These are phyloP conservation scores for Hypomecis atomaria DNA, from an alignment of 2,888 invertebrate species.

Conservation along the genomic window DNA sequence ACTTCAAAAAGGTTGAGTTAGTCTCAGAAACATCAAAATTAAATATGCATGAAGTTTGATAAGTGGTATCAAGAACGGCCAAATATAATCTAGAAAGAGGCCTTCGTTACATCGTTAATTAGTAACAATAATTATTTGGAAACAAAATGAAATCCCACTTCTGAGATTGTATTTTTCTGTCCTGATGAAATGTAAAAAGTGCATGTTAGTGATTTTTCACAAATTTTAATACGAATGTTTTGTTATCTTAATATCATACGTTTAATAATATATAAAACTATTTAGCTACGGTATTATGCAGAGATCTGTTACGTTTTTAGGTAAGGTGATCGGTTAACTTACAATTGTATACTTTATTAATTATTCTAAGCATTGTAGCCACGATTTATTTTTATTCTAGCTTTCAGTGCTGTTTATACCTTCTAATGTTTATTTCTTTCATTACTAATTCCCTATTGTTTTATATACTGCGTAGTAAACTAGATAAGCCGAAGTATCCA, in stretches of 20 bases:
- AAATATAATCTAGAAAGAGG: neutral
- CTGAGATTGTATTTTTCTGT: neutral
- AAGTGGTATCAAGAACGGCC: neutral
- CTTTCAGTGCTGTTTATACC: conserved; percentile 21
- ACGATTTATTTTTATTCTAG: conserved; percentile 17
- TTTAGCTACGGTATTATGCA: conserved; percentile 25
- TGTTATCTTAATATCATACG: neutral
- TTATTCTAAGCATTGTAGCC: conserved; percentile 24
- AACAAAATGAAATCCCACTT: neutral
- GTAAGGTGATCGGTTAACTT: conserved; percentile 40
- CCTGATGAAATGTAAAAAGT: neutral
- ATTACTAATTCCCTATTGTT: conserved; percentile 12
- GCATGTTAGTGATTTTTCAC: conserved; percentile 4
- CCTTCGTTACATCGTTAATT: too few relatives aligned
- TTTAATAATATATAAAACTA: conserved; percentile 14
- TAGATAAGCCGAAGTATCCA: conserved; percentile 19
- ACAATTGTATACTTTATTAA: conserved; percentile 22
- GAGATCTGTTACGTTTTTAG: conserved; percentile 41
- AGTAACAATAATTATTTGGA: too few relatives aligned
- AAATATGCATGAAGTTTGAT: neutral
- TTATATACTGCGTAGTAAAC: conserved; percentile 9
- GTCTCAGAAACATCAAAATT: neutral
- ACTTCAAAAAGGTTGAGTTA: neutral
- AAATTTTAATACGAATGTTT: conserved; percentile 2
- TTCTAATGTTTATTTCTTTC: conserved; percentile 15